Evolutionary conservation across 2,888 invertebrate species (phyloP).

Genomic region (Phaonia tiefii): DNA sequence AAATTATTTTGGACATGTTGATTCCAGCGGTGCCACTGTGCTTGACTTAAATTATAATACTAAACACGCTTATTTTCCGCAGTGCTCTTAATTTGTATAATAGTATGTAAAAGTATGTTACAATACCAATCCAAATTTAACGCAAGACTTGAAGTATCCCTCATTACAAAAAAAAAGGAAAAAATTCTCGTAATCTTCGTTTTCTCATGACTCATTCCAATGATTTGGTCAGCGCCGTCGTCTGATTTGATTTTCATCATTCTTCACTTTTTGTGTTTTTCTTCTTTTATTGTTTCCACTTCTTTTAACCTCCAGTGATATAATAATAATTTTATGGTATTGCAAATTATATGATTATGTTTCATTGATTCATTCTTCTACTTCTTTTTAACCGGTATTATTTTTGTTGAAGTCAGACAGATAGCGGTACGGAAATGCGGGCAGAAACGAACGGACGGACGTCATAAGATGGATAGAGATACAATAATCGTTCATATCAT

Average conservation of each 20-base stretch:
- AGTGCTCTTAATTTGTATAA: too few species aligned
- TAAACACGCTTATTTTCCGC: too few species aligned
- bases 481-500: conserved; percentile 20
- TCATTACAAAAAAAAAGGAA: too few species aligned
- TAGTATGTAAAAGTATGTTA: too few species aligned
- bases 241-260: background rate
- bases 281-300: background rate
- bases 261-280: background rate
- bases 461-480: conserved; percentile 34
- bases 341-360: conserved; percentile 51
- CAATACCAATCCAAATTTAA: too few species aligned
- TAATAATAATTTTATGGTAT: conserved; percentile 43
- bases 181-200: too few species aligned
- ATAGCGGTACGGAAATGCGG: background rate
- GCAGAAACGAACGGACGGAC: conserved; percentile 38
- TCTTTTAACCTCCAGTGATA: conserved; percentile 18
- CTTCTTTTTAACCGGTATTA: conserved; percentile 29
- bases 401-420: conserved; percentile 11
- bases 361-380: conserved; percentile 11
- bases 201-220: too few species aligned
- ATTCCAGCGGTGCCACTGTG: too few species aligned
- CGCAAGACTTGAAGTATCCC: too few species aligned
- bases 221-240: too few species aligned
- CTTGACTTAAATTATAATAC: too few species aligned
- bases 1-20: too few species aligned